Base-by-base conservation (phyloP, 2,888 invertebrate genomes). In the Eristalis pertinax region DNA sequence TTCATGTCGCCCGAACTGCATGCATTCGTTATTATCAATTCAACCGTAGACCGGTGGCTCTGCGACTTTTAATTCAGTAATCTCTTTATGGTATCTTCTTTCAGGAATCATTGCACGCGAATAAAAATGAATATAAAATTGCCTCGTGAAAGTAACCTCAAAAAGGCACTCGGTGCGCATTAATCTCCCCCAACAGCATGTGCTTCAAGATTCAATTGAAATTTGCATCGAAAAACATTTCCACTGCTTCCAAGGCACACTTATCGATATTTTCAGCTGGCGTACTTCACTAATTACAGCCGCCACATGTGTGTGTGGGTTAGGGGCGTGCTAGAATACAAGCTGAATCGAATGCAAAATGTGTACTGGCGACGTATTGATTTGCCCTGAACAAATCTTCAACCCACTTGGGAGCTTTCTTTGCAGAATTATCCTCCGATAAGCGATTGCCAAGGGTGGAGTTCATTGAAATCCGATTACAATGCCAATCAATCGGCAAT, bases 351-450 rank as follows among this genome's bases (percentile, higher is more conserved):
- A n/a, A 50, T 8, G 19, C 1, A 50, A 2, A 19, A 19, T 50
- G 32, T 10, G 29, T 67, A 38, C 60, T 76, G 67, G 67, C 60
- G 29, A 76, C 62, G 60, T 35, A 35, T 15, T 41, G 26, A n/a
- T 41, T 38, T 58, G 29, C 13, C n/a, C 35, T 75, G 19, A 7
- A 50, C n/a, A 50, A 50, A 1, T 50, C 50, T 50, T 19, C 50
- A 50, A 7, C 19, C 50, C 43, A n/a, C 50, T 19, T 19, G 50
- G n/a, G 50, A 38, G 38, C 38, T 38, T 38, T 38, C 38, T 38
- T 38, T 38, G 38, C 38, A 19, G 50, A 50, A 19, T 19, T 50
- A 19, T 19, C 50, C n/a, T 8, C 50, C 8, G 50, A 50, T 50
- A 50, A 50, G 19, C 50, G 19, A 19, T n/a, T 50, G 50, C 19